These are phyloP conservation scores for Oceanodroma tethys DNA, from an alignment of 2,113 vertebrate species.

Conservation along the genomic window DNA sequence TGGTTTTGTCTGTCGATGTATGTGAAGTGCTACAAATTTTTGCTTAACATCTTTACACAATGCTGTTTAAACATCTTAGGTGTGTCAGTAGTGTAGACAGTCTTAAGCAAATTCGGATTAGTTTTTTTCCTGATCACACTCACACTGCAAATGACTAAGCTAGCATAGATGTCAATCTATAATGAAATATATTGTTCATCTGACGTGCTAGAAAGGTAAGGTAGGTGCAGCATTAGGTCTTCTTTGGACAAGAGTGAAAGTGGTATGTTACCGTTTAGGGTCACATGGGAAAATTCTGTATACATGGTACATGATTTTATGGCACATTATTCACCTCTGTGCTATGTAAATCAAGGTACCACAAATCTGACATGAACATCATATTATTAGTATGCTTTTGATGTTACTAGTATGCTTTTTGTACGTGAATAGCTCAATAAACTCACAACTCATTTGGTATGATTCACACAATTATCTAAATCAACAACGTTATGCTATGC, in stretches of 20 bases:
- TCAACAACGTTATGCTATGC: not conserved
- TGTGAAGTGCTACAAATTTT: conserved; percentile 72
- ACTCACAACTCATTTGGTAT: not conserved
- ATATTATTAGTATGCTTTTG: not conserved
- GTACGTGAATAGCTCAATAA: not conserved
- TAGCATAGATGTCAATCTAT: conserved; percentile 14
- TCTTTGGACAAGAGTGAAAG: not conserved
- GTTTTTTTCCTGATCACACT: conserved; percentile 21
- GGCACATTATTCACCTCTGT: not conserved
- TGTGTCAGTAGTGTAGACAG: conserved; percentile 54
- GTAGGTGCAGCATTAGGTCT: not conserved
- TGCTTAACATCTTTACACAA: conserved; percentile 72
- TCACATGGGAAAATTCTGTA: not conserved
- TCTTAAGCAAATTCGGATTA: conserved; percentile 67
- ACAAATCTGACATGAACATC: not conserved
- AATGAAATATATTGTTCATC: not conserved
- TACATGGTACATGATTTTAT: not conserved
- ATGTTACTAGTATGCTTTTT: not conserved
- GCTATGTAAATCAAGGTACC: not conserved
- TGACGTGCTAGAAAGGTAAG: not conserved
- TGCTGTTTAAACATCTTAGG: conserved; percentile 65
- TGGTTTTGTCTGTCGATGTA: conserved; percentile 68
- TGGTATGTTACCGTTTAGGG: not conserved
- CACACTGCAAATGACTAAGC: conserved; percentile 47
- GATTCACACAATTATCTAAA: not conserved